Percentiles rank a stretch among this genome's conserved stretches.
These are phyloP conservation scores for Protonibea diacanthus DNA, from an alignment of 2,797 vertebrate genomes.

Conservation along the genomic window DNA sequence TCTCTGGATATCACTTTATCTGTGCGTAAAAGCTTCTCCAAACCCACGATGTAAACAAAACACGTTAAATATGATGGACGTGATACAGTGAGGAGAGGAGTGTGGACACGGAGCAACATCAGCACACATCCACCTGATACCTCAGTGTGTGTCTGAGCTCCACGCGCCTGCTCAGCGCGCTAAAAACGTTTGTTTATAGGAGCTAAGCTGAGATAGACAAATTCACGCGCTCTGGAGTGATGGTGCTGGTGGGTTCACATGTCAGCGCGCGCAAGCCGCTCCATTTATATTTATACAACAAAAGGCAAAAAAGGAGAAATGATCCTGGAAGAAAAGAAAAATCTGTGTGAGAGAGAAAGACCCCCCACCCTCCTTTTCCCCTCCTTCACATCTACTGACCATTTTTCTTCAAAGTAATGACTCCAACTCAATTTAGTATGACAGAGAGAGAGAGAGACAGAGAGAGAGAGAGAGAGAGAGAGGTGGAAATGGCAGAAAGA, in stretches of 20 bases:
- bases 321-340: conserved; percentile 64
- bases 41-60: neutral
- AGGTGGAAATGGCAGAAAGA: conserved; percentile 58
- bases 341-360: conserved; percentile 73
- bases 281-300: conserved; percentile 75
- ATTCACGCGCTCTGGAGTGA: conserved; percentile 1
- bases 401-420: conserved; percentile 93
- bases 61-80: conserved; percentile 12
- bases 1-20: neutral
- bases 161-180: neutral
- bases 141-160: conserved; percentile 25
- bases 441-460: conserved; percentile 77
- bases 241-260: conserved; percentile 35
- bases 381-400: conserved; percentile 73
- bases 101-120: conserved; percentile 53
- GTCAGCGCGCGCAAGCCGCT: conserved; percentile 33
- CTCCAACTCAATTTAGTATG: conserved; percentile 91
- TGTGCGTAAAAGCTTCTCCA: neutral
- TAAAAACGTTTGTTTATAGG: conserved; percentile 8
- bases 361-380: conserved; percentile 24
- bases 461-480: conserved; percentile 72
- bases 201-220: conserved; percentile 1
- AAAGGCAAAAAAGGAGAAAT: conserved; percentile 75
- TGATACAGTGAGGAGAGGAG: conserved; percentile 4
- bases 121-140: conserved; percentile 64